Conservation (phyloP, 2,797 vertebrate species). For the Argyrosomus regius region DNA sequence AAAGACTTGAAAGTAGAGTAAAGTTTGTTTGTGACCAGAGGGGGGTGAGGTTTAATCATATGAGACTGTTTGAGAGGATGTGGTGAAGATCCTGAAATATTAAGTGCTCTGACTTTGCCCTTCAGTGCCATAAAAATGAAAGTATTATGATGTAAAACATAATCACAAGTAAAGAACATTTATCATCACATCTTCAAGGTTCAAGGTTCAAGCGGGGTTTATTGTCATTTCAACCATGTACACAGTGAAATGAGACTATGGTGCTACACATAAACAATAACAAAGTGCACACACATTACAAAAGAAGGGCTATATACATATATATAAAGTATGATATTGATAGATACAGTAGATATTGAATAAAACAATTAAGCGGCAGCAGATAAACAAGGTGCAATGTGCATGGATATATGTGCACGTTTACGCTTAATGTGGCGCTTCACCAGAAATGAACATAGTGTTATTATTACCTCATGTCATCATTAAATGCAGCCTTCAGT, state of each 20-base stretch:
- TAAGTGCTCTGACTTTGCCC: slow-evolving; percentile 7
- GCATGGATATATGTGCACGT: too few relatives aligned
- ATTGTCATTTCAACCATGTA: too few relatives aligned
- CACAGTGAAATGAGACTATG: too few relatives aligned
- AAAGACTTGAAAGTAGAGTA: slow-evolving; percentile 88
- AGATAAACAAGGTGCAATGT: too few relatives aligned
- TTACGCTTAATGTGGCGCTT: neutral
- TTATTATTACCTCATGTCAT: slow-evolving; percentile 3
- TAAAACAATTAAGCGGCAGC: too few relatives aligned
- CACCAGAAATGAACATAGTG: neutral
- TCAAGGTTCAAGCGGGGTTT: too few relatives aligned
- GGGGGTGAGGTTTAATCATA: neutral
- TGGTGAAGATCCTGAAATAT: slow-evolving; percentile 2
- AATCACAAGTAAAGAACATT: slow-evolving; percentile 47
- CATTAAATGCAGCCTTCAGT: slow-evolving; percentile 19
- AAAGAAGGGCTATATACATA: too few relatives aligned
- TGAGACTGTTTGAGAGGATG: neutral
- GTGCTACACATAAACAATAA: too few relatives aligned
- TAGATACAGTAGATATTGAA: too few relatives aligned
- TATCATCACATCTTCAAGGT: neutral
- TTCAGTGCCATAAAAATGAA: slow-evolving; percentile 19
- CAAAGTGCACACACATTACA: too few relatives aligned
- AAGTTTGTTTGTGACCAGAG: slow-evolving; percentile 33
- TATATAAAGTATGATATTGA: too few relatives aligned
- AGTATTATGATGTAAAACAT: neutral